phyloP scores from a whole-genome alignment of 2,797 vertebrate genomes.

The Arnoldichthys spilopterus region DNA sequence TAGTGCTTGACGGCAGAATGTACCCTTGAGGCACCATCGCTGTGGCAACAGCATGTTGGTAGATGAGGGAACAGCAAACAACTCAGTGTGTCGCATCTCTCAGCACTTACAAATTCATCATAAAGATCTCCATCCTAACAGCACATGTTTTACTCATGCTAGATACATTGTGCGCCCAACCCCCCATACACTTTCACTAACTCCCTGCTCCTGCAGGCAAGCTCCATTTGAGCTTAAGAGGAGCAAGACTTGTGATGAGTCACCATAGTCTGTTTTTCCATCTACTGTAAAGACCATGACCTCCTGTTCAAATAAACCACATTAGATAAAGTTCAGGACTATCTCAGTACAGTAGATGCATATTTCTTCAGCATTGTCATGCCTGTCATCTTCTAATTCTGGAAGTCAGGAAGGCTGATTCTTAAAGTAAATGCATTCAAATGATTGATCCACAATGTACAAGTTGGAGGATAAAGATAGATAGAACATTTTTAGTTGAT shows the following conservation, averaged over 20 bases:
- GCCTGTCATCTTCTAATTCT: constrained; percentile 2
- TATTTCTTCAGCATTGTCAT: not conserved
- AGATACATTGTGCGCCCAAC: not conserved
- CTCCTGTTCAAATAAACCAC: not conserved
- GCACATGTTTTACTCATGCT: not conserved
- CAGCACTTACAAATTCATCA: not conserved
- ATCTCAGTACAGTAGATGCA: not conserved
- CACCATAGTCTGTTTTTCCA: not conserved
- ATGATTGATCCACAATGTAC: constrained; percentile 25
- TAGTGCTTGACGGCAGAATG: constrained; percentile 31
- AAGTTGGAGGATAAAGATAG: constrained; percentile 43
- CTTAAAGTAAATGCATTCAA: constrained; percentile 24
- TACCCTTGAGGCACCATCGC: constrained; percentile 33
- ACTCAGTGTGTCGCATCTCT: constrained; percentile 12
- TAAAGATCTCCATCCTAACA: not conserved
- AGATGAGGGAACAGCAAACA: constrained; percentile 42
- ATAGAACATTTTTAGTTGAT: constrained; percentile 23
- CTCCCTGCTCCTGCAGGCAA: not conserved
- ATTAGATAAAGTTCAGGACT: not conserved
- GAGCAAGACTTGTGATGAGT: not conserved
- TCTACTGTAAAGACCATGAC: not conserved
- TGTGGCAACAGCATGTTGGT: constrained; percentile 40
- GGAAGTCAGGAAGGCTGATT: not conserved
- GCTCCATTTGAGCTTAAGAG: not conserved
- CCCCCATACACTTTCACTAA: not conserved